Evolutionary conservation across 2,113 vertebrate species (phyloP), one percentile per base, ranked within the genome.

Genomic region (Brachypteracias leptosomus): DNA sequence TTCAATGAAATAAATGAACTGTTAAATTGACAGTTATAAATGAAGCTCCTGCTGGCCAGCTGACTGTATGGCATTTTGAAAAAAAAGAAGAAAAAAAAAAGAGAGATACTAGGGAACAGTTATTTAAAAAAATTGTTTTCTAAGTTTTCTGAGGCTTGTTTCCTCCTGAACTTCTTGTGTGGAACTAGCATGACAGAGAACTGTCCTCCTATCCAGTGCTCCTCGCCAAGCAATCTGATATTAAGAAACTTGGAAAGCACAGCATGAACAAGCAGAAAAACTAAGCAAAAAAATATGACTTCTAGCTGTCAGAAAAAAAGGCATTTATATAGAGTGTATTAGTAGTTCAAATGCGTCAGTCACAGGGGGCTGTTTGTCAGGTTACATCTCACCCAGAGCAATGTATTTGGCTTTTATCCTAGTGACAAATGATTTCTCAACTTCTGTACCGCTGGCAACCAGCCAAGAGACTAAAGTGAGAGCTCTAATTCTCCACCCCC

Each of bases 1-100:
- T 95, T 96, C 96, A 95, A 16, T 95, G 92, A 96, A 96, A 96
- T 92, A 97, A 97, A 96, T 96, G 95, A 96, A 95, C 94, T 97
- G 96, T 96, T 97, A 97, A 97, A 96, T 93, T 94, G 96, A 97
- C 95, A 95, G 95, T 95, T 97, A 95, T 63, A 96, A 96, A 97
- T 95, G 79, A 97, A 97, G 92, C 91, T 97, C 89, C 91, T 11
- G 75, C 92, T 94, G 94, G 84, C 85, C 81, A 86, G 90, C 81
- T 95, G 96, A 97, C 77, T 91, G 58, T 49, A 80, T 82, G 86
- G 58, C 31, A 86, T 88, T 82, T 75, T n/a, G 8, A 11, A 19
- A 68, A 57, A 13, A 9, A 12, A 21, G 72, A 62, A 76, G 58
- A 68, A 55, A 76, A 73, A 57, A 16, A 9, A 31, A 12, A 46